phyloP scores from a whole-genome alignment of 2,797 vertebrate genomes.

The Calcarius lapponicus region DNA sequence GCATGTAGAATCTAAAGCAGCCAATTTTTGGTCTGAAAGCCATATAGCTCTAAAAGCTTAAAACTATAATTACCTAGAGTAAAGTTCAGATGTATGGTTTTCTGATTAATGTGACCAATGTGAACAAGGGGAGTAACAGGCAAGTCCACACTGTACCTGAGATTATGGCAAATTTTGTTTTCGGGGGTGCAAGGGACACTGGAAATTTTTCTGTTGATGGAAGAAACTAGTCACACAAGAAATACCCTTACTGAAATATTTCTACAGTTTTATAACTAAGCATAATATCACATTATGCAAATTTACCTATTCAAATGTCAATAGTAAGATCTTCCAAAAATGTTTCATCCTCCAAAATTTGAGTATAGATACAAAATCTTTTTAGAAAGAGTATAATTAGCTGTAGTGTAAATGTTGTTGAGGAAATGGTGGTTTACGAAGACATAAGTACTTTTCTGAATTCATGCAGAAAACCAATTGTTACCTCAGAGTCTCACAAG shows the following conservation, averaged over 20 bases:
- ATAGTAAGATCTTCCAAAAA: background rate
- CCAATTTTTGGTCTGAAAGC: background rate
- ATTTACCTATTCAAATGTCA: background rate
- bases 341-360: background rate
- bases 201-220: background rate
- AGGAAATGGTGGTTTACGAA: background rate
- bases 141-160: background rate
- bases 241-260: background rate
- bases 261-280: background rate
- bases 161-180: background rate
- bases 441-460: background rate
- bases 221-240: background rate
- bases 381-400: background rate
- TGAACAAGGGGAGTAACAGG: background rate
- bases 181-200: accelerated
- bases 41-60: background rate
- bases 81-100: background rate
- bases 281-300: background rate
- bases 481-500: background rate
- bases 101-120: background rate
- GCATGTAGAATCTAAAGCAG: background rate
- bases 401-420: background rate
- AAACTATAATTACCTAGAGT: background rate
- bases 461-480: background rate
- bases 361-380: background rate